phyloP scores from a whole-genome alignment of 2,113 vertebrate genomes.

The Asarcornis scutulata region DNA sequence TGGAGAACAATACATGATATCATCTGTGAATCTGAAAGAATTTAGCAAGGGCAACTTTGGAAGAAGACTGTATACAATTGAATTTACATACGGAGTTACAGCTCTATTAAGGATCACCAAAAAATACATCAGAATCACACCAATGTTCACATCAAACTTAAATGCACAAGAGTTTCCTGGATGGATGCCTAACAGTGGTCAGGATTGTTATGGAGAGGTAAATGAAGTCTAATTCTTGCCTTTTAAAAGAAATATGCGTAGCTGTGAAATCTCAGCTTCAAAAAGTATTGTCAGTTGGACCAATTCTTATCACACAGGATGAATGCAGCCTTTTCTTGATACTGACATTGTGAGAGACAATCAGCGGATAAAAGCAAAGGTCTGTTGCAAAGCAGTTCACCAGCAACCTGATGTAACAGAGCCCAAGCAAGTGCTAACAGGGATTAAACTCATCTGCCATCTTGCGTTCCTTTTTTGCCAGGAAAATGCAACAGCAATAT shows the following conservation, averaged over 20 bases:
- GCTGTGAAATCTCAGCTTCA: neutral
- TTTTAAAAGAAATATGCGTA: neutral
- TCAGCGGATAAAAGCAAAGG: neutral
- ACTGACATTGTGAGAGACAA: neutral
- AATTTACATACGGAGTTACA: neutral
- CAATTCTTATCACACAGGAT: neutral
- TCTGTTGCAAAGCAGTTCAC: neutral
- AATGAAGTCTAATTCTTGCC: neutral
- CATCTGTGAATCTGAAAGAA: constrained; percentile 55
- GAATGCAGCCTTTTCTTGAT: neutral
- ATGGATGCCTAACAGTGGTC: fast-evolving
- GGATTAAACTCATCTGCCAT: neutral
- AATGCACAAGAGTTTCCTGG: neutral
- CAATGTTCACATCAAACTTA: neutral
- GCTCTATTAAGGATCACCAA: neutral
- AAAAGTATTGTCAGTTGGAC: neutral
- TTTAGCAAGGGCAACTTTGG: constrained; percentile 22
- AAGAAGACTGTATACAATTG: neutral
- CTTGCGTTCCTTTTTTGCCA: neutral
- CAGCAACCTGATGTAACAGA: neutral
- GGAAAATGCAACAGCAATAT: neutral
- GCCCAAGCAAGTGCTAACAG: neutral
- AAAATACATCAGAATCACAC: neutral
- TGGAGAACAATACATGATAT: constrained; percentile 63
- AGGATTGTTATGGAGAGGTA: neutral